phyloP scores from a whole-genome alignment of 2,888 invertebrate species.

The Macrosoma leucophasiata region DNA sequence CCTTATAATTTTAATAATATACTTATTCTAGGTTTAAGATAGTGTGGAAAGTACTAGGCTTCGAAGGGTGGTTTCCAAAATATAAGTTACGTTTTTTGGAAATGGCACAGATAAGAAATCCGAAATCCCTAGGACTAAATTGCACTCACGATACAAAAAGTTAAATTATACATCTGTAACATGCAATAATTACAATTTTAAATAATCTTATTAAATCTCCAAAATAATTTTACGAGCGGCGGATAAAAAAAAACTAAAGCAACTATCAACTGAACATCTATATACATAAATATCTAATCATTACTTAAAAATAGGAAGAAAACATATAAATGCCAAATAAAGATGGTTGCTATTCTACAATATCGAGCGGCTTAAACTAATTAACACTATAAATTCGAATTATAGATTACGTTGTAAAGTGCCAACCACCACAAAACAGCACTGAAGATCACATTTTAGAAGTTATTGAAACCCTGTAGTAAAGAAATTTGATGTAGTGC shows the following conservation, averaged over 20 bases:
- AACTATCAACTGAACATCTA: too few relatives aligned
- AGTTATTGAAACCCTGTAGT: conserved; percentile 22
- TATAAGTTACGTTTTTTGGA: conserved; percentile 30
- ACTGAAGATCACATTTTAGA: conserved; percentile 9
- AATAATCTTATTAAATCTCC: conserved; percentile 26
- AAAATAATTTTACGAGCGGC: too few relatives aligned
- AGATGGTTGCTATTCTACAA: conserved; percentile 26
- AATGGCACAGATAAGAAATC: conserved; percentile 52
- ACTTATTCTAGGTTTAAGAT: conserved; percentile 18
- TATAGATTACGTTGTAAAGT: conserved; percentile 19
- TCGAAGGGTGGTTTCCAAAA: conserved; percentile 21
- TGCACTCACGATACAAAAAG: conserved; percentile 37
- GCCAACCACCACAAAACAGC: conserved; percentile 23
- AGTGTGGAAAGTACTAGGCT: conserved; percentile 17
- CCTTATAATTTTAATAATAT: conserved; percentile 42
- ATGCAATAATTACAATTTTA: too few relatives aligned
- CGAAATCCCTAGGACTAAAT: conserved; percentile 39
- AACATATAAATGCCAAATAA: conserved; percentile 33
- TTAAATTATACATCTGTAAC: conserved; percentile 30
- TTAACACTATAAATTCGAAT: conserved; percentile 31
- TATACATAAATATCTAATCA: conserved; percentile 18
- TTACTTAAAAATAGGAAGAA: conserved; percentile 18
- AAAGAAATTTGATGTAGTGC: too few relatives aligned
- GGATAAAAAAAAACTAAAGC: too few relatives aligned
- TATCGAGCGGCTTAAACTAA: conserved; percentile 25